Percentiles rank a stretch among this genome's conserved stretches.
Conservation (phyloP, 2,888 invertebrate genomes). For the Polydrusus pterygomalis region DNA sequence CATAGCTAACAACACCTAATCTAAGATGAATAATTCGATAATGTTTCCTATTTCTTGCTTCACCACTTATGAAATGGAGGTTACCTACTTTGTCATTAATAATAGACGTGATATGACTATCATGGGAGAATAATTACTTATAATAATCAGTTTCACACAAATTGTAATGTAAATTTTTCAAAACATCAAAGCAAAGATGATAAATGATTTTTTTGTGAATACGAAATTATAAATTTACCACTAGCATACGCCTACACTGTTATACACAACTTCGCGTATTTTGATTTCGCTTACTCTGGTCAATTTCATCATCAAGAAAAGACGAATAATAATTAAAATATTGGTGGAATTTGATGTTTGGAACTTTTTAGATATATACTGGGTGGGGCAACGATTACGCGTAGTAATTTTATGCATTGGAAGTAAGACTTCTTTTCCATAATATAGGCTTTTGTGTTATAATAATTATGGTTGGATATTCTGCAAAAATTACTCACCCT, state of each 20-base stretch:
- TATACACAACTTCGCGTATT: background rate
- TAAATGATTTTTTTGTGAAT: background rate
- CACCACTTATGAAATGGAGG: conserved; percentile 5
- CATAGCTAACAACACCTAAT: conserved; percentile 1
- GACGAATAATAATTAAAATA: too few species aligned
- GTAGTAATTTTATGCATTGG: too few species aligned
- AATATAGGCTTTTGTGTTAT: too few species aligned
- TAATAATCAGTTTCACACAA: background rate
- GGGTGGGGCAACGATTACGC: too few species aligned
- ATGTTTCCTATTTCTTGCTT: conserved; percentile 1
- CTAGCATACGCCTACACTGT: too few species aligned
- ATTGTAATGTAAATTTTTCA: background rate
- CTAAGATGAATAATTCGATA: conserved; percentile 4
- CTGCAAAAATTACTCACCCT: too few species aligned
- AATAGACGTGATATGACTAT: background rate
- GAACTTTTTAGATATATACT: too few species aligned
- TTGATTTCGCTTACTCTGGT: background rate
- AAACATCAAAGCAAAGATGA: conserved; percentile 5
- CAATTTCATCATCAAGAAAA: too few species aligned
- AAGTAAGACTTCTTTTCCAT: too few species aligned
- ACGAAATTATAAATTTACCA: background rate
- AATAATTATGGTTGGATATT: too few species aligned
- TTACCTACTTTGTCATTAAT: conserved; percentile 11
- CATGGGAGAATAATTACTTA: conserved; percentile 5
- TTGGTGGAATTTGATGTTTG: too few species aligned